A percentile compares a stretch with the other conserved stretches of the same genome.
Conservation (phyloP, 1,140 invertebrate species). For the Philopotamus ludificatus region DNA sequence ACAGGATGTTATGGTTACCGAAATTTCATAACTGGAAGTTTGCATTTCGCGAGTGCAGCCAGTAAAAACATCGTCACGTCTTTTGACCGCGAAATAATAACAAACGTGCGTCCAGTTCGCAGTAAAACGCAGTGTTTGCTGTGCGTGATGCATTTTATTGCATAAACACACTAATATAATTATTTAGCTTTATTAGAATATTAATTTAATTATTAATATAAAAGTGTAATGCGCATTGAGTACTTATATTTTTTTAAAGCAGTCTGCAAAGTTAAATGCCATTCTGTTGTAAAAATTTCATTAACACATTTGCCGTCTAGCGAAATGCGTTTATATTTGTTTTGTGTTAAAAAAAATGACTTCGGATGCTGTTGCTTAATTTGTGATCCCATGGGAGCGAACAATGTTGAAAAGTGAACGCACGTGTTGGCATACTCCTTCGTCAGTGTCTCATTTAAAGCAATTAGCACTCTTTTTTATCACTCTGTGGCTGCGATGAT, state of each 20-base stretch:
- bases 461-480: constrained; percentile 35
- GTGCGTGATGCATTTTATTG: too few species aligned
- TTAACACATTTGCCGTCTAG: background rate
- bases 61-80: constrained; percentile 23
- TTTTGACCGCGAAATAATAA: constrained; percentile 14
- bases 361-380: too few species aligned
- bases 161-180: too few species aligned
- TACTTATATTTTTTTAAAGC: too few species aligned
- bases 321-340: background rate
- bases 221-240: too few species aligned
- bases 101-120: background rate
- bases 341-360: too few species aligned
- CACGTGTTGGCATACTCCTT: constrained; percentile 29
- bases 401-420: background rate
- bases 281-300: background rate
- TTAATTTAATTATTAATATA: too few species aligned
- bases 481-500: background rate
- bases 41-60: background rate
- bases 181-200: too few species aligned
- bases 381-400: constrained; percentile 8
- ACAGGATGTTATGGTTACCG: constrained; percentile 33
- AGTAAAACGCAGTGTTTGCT: constrained; percentile 8
- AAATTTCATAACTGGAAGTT: constrained; percentile 14
- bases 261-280: too few species aligned
- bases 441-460: constrained; percentile 12